Evolutionary conservation across 2,797 vertebrate species (phyloP), one percentile per base, ranked within the genome.

Genomic region (Epinephelus coioides): DNA sequence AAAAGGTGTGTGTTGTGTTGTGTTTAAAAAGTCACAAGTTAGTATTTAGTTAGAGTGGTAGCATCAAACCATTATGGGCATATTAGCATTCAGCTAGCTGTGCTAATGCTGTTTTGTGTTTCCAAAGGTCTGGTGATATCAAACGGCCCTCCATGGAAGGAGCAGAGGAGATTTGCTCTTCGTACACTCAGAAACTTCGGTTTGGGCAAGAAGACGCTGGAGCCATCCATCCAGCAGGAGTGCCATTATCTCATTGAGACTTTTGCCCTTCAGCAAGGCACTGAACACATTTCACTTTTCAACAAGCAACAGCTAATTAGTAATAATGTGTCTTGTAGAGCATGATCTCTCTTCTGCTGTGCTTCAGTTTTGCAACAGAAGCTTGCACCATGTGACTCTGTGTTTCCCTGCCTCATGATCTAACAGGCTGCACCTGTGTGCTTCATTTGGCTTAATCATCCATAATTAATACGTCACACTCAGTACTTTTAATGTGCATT

Each of bases 101-200:
- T 13, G 34, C 15, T 38, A n/a, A 74, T 60, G 23, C 15, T 83
- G 5, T 0, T 61, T 64, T 75, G 6, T 82, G 30, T 66, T 57
- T 19, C 55, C 13, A 19, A 57, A 95, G 95, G 95, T 64, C 38
- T 95, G 73, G 27, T 83, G 40, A 1, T 74, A 4, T 84, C 91
- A 3, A 95, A 88, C 30, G 88, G 93, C 1, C 49, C 69, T 14
- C 59, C 0, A 0, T 95, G 95, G 96, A 90, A 70, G 46, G 82
- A 89, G 1, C 93, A 94, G 68, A 92, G 91, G 38, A 90, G 88
- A 71, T 96, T 96, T 85, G 88, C 94, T 6, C 87, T 95, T 38
- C 89, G 88, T 7, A 93, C 91, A 0, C 88, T 95, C 3, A 88
- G 86, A 44, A 94, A 94, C 75, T 94, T 95, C 62, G 91, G 94